Evolutionary conservation across 2,113 vertebrate species (phyloP).

Genomic region (Cnemophilus loriae): DNA sequence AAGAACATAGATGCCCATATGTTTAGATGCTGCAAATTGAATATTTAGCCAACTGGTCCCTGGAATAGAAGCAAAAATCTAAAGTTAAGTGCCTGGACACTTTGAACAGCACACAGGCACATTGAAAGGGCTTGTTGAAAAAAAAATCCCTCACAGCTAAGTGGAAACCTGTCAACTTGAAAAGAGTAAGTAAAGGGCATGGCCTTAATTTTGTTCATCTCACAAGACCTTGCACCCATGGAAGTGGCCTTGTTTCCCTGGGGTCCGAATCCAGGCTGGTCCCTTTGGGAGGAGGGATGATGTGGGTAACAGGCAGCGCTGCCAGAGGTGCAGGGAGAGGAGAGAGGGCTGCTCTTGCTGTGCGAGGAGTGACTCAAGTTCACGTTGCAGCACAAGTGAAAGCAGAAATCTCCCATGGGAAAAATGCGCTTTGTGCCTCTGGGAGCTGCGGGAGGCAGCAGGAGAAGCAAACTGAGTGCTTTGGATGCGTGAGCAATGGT

Average conservation of each 20-base stretch:
- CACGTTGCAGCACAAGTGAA: not conserved
- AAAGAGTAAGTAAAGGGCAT: not conserved
- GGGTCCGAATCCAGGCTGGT: not conserved
- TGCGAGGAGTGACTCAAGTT: not conserved
- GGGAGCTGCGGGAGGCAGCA: not conserved
- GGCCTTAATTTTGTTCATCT: not conserved
- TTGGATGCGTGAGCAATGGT: accelerated
- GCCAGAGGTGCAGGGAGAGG: not conserved
- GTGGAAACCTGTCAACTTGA: not conserved
- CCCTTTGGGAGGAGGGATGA: not conserved
- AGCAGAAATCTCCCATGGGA: not conserved
- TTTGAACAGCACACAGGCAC: not conserved
- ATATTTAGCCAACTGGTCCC: constrained; percentile 40
- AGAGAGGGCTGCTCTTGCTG: not conserved
- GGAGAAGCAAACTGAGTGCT: not conserved
- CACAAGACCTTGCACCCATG: accelerated
- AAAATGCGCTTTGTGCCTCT: accelerated
- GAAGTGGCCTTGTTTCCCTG: accelerated
- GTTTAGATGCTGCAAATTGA: constrained; percentile 35
- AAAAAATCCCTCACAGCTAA: not conserved
- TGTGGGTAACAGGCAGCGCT: accelerated
- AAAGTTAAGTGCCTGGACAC: not conserved
- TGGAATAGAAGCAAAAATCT: constrained; percentile 36
- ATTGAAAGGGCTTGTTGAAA: not conserved
- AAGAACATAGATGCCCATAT: constrained; percentile 46